Percentiles rank a stretch among this genome's conserved stretches.
Conservation (phyloP, 2,113 vertebrate genomes). For the Ranitomeya variabilis region DNA sequence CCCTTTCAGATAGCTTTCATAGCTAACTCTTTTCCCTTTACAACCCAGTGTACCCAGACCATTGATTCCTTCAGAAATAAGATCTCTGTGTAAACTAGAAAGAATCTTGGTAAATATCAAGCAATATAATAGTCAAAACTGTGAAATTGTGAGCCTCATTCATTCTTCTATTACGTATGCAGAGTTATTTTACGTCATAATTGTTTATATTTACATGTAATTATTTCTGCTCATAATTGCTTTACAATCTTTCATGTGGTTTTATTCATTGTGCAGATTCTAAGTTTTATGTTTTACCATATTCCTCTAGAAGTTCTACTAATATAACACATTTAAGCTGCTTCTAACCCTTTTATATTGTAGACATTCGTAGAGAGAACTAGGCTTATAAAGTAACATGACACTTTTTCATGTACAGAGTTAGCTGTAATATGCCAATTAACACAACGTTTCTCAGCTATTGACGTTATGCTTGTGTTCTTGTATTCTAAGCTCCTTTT, state of each 20-base stretch:
- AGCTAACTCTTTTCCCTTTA: conserved; percentile 42
- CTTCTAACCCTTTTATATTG: not conserved
- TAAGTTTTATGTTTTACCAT: not conserved
- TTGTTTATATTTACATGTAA: not conserved
- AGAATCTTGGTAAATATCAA: conserved; percentile 49
- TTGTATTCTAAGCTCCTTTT: not conserved
- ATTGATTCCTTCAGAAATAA: conserved; percentile 55
- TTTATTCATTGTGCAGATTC: not conserved
- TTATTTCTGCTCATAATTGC: not conserved
- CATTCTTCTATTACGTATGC: not conserved
- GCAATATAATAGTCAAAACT: conserved; percentile 33
- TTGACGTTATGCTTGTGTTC: conserved; percentile 1
- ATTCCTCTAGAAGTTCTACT: not conserved
- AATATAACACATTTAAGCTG: not conserved
- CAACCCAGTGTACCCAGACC: conserved; percentile 46
- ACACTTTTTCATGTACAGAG: not conserved
- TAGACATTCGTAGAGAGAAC: not conserved
- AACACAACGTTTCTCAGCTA: conserved; percentile 11
- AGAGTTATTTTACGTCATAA: too few species aligned
- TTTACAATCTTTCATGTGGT: not conserved
- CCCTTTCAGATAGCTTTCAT: conserved; percentile 47
- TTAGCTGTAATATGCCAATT: conserved; percentile 18
- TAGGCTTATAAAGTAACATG: not conserved
- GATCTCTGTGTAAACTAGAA: conserved; percentile 51
- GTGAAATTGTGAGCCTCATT: not conserved